phyloP scores from a whole-genome alignment of 1,140 invertebrate species.

The Battus philenor region DNA sequence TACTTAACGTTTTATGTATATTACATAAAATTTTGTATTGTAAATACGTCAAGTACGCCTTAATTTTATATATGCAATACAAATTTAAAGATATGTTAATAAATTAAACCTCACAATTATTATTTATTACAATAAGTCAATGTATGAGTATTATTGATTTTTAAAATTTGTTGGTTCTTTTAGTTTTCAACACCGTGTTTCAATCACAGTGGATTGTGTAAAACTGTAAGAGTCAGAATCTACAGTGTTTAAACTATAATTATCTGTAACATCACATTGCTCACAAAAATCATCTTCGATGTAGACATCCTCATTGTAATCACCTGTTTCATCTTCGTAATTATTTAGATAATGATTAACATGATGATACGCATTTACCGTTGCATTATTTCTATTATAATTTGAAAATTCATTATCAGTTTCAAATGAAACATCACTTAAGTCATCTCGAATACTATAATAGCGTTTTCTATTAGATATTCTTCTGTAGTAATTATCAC shows the following conservation, averaged over 20 bases:
- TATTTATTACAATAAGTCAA: too few relatives aligned
- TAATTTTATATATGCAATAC: too few relatives aligned
- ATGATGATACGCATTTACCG: too few relatives aligned
- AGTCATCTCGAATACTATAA: conserved; percentile 13
- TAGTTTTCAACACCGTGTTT: conserved; percentile 6
- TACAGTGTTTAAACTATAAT: conserved; percentile 5
- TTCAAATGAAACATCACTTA: conserved; percentile 9
- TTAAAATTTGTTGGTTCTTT: too few relatives aligned
- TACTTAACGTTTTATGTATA: too few relatives aligned
- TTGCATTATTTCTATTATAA: conserved; percentile 1
- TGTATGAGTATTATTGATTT: too few relatives aligned
- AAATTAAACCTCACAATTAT: too few relatives aligned
- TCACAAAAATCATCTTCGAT: conserved; percentile 1
- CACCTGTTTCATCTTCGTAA: conserved; percentile 1
- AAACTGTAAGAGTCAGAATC: conserved; percentile 1
- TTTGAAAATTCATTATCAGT: not conserved
- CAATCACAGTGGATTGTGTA: conserved; percentile 1
- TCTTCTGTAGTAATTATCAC: conserved; percentile 19
- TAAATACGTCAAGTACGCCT: too few relatives aligned
- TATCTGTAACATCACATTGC: conserved; percentile 1
- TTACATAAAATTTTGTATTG: too few relatives aligned
- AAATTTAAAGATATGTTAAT: too few relatives aligned
- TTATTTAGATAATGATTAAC: not conserved
- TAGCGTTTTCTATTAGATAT: conserved; percentile 6
- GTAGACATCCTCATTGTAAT: not conserved